Base-by-base conservation (phyloP, 2,113 vertebrate genomes). In the human (Homo sapiens) region DNA sequence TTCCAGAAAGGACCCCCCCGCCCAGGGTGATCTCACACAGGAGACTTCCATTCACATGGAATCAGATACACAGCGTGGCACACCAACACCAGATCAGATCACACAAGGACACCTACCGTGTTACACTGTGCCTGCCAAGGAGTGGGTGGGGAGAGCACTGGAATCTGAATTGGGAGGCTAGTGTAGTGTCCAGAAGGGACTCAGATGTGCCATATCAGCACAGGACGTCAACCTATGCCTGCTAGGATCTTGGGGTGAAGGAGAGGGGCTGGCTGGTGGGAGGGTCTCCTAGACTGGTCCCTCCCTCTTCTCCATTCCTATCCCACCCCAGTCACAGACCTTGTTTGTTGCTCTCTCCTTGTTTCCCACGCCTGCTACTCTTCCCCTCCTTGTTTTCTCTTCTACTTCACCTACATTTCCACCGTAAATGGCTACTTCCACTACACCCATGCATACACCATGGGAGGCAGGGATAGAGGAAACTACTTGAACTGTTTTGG, bases 21-120 rank as follows among this genome's bases (percentile, higher is more conserved):
- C 66, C 64, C 40, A 25, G 55, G 45, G 66, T 61, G 72, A 94
- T 90, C 80, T 95, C 81, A 18, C 10, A 38, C 57, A 17, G 70
- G 90, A 93, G 97, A 94, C 96, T 95, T 96, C 57, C 75, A 81
- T 88, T 89, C 76, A 70, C 79, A 16, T 66, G 93, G 89, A 96
- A 48, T 86, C 68, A n/a, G 68, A 90, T 92, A 84, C 80, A 83
- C 81, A 84, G 68, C 90, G n/a, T 94, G 93, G 92, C 75, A 93
- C 52, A 66, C 61, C 57, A 79, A 27, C 48, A 75, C 70, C 76
- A 94, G 88, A 83, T 90, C 82, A 6, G 78, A 86, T 91, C 57
- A 32, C 43, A 25, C 18, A 16, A 73, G 72, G 66, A 93, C 73
- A 57, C 27, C 20, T 48, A 66, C 14, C 17, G 35, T 95, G 57